These are phyloP conservation scores for Oncorhynchus gorbuscha DNA, from an alignment of 2,113 vertebrate species.

Conservation along the genomic window DNA sequence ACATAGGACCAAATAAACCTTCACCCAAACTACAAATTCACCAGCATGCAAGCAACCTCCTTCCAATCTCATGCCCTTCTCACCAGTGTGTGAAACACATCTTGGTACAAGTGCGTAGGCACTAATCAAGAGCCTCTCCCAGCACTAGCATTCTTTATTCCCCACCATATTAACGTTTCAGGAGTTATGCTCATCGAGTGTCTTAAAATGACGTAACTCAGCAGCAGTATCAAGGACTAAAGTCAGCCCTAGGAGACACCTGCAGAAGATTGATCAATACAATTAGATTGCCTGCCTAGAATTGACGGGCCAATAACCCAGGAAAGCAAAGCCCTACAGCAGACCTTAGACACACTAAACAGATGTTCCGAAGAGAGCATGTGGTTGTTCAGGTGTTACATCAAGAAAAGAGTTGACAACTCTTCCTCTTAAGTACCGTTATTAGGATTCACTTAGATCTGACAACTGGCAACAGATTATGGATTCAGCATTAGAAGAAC, in stretches of 20 bases:
- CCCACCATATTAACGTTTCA: neutral
- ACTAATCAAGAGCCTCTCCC: neutral
- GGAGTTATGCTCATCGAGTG: neutral
- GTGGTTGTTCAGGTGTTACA: slow-evolving; percentile 39
- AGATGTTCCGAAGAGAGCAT: slow-evolving; percentile 26
- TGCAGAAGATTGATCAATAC: slow-evolving; percentile 54
- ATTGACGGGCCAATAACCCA: slow-evolving; percentile 35
- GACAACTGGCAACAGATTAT: slow-evolving; percentile 57
- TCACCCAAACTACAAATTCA: too few species aligned
- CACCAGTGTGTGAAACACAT: too few species aligned
- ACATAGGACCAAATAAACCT: too few species aligned
- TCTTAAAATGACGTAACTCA: slow-evolving; percentile 40
- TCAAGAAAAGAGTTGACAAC: slow-evolving; percentile 41
- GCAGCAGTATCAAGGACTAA: slow-evolving; percentile 28
- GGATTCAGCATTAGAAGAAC: slow-evolving; percentile 48
- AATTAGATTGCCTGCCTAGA: slow-evolving; percentile 51
- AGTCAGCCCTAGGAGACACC: slow-evolving; percentile 42
- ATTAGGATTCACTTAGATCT: slow-evolving; percentile 31
- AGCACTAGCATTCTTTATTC: neutral
- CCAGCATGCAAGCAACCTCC: too few species aligned
- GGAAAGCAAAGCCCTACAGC: slow-evolving; percentile 27
- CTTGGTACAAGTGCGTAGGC: neutral
- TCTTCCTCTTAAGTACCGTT: slow-evolving; percentile 44
- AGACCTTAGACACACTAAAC: slow-evolving; percentile 29
- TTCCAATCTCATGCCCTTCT: too few species aligned